These are phyloP conservation scores for Dryomyza anilis DNA, from an alignment of 2,888 invertebrate species.

Conservation along the genomic window DNA sequence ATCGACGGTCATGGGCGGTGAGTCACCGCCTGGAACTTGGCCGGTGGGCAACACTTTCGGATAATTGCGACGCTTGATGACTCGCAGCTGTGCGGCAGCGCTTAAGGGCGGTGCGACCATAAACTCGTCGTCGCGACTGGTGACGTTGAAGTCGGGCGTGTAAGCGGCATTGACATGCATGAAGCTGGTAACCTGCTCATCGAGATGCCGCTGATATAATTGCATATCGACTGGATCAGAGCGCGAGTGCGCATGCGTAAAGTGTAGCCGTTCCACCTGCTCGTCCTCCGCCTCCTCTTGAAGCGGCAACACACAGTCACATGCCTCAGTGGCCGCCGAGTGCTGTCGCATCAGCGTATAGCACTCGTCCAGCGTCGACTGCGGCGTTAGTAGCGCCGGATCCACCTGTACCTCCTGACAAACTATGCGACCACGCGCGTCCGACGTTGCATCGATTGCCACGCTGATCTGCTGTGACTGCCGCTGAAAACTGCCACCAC, in stretches of 20 bases:
- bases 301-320: constrained; percentile 47
- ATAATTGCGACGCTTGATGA: constrained; percentile 78
- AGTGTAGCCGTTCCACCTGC: constrained; percentile 17
- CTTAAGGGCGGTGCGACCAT: constrained; percentile 61
- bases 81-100: constrained; percentile 73
- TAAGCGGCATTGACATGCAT: constrained; percentile 61
- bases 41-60: constrained; percentile 83
- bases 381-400: constrained; percentile 53
- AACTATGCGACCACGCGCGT: constrained; percentile 69
- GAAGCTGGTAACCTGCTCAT: constrained; percentile 62
- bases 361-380: constrained; percentile 55
- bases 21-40: constrained; percentile 29
- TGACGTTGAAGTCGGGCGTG: constrained; percentile 70
- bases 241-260: constrained; percentile 67
- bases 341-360: constrained; percentile 50
- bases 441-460: constrained; percentile 79
- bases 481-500: constrained; percentile 46
- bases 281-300: constrained; percentile 20
- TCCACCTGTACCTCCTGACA: constrained; percentile 60
- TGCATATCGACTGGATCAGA: constrained; percentile 73
- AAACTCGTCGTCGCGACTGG: constrained; percentile 63
- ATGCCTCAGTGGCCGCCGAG: constrained; percentile 47
- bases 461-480: constrained; percentile 75
- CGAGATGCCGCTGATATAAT: constrained; percentile 40
- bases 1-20: constrained; percentile 41